Conservation (phyloP, 2,113 vertebrate genomes). For the Tiliqua scincoides region DNA sequence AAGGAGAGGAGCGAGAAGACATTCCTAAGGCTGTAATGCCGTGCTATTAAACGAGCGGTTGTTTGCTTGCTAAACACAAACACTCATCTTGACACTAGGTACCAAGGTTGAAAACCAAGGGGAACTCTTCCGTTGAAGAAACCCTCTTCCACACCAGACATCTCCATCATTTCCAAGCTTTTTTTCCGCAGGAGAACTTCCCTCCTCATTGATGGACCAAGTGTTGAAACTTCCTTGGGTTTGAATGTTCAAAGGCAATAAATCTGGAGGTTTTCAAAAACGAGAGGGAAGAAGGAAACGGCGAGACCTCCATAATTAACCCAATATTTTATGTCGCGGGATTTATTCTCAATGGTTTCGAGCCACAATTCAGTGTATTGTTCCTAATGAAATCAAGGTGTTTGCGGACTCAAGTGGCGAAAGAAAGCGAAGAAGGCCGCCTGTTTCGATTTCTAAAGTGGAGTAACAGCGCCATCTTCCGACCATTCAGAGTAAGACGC, state of each 20-base stretch:
- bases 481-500: background rate
- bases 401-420: background rate
- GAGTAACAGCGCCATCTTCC: conserved; percentile 88
- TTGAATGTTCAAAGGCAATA: background rate
- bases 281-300: conserved; percentile 3
- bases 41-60: background rate
- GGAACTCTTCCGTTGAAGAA: background rate
- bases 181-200: background rate
- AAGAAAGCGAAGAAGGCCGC: background rate
- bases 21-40: background rate
- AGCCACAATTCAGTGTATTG: conserved; percentile 19
- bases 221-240: background rate
- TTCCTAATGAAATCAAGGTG: conserved; percentile 47
- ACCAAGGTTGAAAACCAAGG: too few species aligned
- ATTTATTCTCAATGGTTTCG: conserved; percentile 46
- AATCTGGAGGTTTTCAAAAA: background rate
- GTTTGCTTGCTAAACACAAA: background rate
- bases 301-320: conserved; percentile 38
- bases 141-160: background rate
- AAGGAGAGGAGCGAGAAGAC: background rate
- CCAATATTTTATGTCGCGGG: conserved; percentile 46
- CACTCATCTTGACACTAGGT: background rate
- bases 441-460: conserved; percentile 60
- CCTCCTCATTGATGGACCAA: background rate
- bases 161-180: background rate